Conservation (phyloP, 2,888 invertebrate genomes). For the Polydrusus pterygomalis region DNA sequence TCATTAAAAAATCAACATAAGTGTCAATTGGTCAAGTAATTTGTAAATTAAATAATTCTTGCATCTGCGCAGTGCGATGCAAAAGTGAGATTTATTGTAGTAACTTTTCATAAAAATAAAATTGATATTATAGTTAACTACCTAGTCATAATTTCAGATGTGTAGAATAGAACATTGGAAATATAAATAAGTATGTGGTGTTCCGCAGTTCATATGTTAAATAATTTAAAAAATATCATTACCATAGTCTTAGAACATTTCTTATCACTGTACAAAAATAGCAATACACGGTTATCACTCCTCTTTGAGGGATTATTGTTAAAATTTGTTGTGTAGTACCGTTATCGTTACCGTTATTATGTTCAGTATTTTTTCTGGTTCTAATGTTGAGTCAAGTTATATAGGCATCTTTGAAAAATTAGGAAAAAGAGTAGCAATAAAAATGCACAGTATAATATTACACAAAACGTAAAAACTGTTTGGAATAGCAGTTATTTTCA, state of each 20-base stretch:
- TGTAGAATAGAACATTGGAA: conserved; percentile 62
- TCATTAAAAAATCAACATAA: conserved; percentile 59
- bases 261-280: conserved; percentile 53
- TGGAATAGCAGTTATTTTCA: too few relatives aligned
- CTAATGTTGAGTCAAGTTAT: not conserved
- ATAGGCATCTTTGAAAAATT: not conserved
- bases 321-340: not conserved
- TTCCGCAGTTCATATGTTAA: conserved; percentile 54
- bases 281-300: conserved; percentile 44
- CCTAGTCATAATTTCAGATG: conserved; percentile 56
- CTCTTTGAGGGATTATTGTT: conserved; percentile 27
- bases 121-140: conserved; percentile 49
- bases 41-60: conserved; percentile 62
- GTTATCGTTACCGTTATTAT: not conserved
- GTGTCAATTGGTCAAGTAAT: conserved; percentile 68
- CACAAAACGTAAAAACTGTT: too few relatives aligned
- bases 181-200: conserved; percentile 61
- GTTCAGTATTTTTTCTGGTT: not conserved
- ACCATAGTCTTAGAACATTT: conserved; percentile 39
- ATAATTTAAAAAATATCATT: conserved; percentile 43
- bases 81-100: conserved; percentile 76
- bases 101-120: conserved; percentile 65
- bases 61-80: conserved; percentile 69
- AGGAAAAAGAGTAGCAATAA: too few relatives aligned
- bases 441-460: too few relatives aligned